Conservation (phyloP, 2,888 invertebrate species). For the Mellilla xanthometata region DNA sequence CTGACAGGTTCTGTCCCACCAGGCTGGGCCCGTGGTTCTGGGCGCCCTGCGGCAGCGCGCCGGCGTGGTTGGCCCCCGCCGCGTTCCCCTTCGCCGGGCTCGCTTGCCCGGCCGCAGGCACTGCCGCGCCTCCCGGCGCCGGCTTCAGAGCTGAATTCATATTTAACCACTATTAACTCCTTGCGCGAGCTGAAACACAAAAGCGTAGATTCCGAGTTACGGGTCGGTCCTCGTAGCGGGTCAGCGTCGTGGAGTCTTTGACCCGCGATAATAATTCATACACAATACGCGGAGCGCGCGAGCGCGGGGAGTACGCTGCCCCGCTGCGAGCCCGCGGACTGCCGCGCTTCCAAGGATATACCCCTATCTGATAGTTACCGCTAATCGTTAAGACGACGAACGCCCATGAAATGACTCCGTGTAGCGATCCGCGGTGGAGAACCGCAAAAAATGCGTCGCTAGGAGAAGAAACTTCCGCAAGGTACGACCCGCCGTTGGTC, state of each 20-base stretch:
- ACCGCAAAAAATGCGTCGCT: conserved; percentile 80
- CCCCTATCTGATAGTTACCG: conserved; percentile 60
- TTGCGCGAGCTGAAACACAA: conserved; percentile 68
- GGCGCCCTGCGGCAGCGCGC: conserved; percentile 67
- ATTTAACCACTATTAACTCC: conserved; percentile 43
- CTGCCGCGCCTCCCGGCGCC: conserved; percentile 78
- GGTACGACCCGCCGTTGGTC: conserved; percentile 60
- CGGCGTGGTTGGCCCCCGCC: conserved; percentile 66
- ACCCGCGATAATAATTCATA: conserved; percentile 78
- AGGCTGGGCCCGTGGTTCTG: conserved; percentile 66
- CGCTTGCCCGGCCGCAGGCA: conserved; percentile 69
- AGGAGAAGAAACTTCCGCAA: conserved; percentile 77
- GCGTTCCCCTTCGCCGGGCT: conserved; percentile 74
- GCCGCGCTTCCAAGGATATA: conserved; percentile 44
- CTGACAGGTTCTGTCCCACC: conserved; percentile 68
- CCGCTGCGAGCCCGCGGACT: conserved; percentile 49
- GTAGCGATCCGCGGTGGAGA: conserved; percentile 56
- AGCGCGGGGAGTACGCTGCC: conserved; percentile 51
- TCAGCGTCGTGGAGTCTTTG: conserved; percentile 60
- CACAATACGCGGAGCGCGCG: conserved; percentile 65
- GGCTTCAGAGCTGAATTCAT: conserved; percentile 86
- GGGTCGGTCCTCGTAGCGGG: conserved; percentile 53
- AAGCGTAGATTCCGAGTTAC: conserved; percentile 35
- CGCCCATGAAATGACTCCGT: conserved; percentile 62
- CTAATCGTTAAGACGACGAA: conserved; percentile 54